Base-by-base conservation (phyloP, 2,113 vertebrate genomes). In the Limanda limanda region DNA sequence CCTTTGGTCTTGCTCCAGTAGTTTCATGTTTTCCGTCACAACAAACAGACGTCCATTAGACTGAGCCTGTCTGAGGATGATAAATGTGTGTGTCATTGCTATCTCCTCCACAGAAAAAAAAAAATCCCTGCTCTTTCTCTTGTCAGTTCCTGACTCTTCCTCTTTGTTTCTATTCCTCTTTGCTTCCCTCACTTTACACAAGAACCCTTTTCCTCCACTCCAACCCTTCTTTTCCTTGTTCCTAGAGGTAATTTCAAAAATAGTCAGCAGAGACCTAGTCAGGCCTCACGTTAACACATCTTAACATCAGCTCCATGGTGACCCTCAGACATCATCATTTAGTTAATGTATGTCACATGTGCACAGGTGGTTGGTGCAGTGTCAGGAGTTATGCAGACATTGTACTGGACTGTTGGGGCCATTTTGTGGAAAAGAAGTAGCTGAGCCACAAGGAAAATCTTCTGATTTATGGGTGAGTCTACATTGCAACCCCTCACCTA, bases 11-110 rank as follows among this genome's bases (percentile, higher is more conserved):
- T 4, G 6, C 37, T 42, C 0, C 1, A 57, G 21, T 54, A 40
- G 78, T 78, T 67, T 70, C 51, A n/a, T 83, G 76, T 56, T 63
- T 72, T 70, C 23, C 55, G 69, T 78, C 73, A 71, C 67, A 88
- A 71, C 60, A 65, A 68, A 68, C 47, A 67, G 57, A 24, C 31
- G 1, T 48, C 51, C 51, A 54, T 54, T 21, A 21, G 27, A 55
- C 48, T 17, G 75, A 69, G 21, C 17, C 35, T 56, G 45, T 68
- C 40, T 52, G 63, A 56, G 35, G 25, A 56, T 58, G 58, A 82
- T 68, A 51, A 55, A 54, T 0, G 23, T 70, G 18, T 48, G 47
- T 65, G 24, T 37, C 18, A 5, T 57, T 47, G 48, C 24, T 56
- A 3, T 48, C 3, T 45, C 8, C 11, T 10, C 55, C 31, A 31